Evolutionary conservation across 1,140 invertebrate genomes (phyloP).

Genomic region (Atta cephalotes): DNA sequence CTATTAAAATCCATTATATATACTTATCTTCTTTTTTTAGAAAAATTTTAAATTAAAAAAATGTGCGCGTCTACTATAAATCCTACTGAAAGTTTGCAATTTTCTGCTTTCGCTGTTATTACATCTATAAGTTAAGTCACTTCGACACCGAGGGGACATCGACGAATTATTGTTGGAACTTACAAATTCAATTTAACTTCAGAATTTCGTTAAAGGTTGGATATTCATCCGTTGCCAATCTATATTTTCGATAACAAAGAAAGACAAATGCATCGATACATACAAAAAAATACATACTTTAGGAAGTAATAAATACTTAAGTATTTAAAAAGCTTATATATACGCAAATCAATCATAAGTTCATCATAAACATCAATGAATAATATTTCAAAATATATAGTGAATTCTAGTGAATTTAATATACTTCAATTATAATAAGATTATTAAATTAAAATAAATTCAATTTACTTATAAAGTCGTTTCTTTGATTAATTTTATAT

Average conservation of each 20-base stretch:
- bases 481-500: too few relatives aligned
- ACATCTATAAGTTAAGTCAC: not conserved
- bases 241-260: not conserved
- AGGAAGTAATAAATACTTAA: too few relatives aligned
- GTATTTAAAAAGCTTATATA: too few relatives aligned
- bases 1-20: not conserved
- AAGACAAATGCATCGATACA: not conserved
- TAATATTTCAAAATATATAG: too few relatives aligned
- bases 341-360: too few relatives aligned
- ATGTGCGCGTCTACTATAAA: not conserved
- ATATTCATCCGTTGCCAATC: not conserved
- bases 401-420: too few relatives aligned
- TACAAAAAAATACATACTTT: too few relatives aligned
- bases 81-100: not conserved
- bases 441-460: too few relatives aligned
- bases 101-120: not conserved
- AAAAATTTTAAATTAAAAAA: constrained; percentile 19
- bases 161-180: not conserved
- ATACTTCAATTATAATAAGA: too few relatives aligned
- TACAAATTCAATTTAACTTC: not conserved
- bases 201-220: not conserved
- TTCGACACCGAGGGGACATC: not conserved
- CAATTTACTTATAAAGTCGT: too few relatives aligned
- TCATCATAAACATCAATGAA: too few relatives aligned
- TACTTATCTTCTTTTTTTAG: not conserved